phyloP scores from a whole-genome alignment of 2,113 vertebrate genomes.

The Phalacrocorax aristotelis region DNA sequence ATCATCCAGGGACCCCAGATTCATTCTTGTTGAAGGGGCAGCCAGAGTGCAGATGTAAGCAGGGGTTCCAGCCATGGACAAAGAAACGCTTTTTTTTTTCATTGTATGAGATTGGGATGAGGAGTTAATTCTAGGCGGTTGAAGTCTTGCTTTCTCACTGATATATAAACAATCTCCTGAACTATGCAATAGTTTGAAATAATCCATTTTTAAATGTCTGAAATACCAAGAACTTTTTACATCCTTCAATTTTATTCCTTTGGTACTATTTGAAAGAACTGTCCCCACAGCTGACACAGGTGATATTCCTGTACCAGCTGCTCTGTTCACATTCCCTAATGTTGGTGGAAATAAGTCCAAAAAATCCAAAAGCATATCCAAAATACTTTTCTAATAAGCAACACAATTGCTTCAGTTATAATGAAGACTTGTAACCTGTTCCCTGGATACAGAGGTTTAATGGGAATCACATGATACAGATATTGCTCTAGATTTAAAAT shows the following conservation, averaged over 20 bases:
- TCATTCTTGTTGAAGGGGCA: not conserved
- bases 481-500: not conserved
- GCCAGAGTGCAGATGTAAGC: not conserved
- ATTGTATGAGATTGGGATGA: not conserved
- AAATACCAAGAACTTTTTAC: not conserved
- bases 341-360: not conserved
- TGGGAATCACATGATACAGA: not conserved
- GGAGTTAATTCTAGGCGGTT: not conserved
- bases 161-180: not conserved
- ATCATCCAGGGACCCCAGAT: not conserved
- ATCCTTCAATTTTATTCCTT: not conserved
- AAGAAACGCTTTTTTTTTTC: not conserved
- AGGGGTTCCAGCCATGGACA: not conserved
- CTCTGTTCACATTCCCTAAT: not conserved
- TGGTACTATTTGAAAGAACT: not conserved
- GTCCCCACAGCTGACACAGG: not conserved
- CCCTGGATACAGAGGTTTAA: not conserved
- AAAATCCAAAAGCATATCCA: not conserved
- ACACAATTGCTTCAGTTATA: not conserved
- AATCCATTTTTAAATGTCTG: not conserved
- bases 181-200: not conserved
- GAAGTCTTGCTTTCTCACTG: not conserved
- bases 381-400: not conserved
- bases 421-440: not conserved
- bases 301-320: not conserved